Evolutionary conservation across 2,888 invertebrate species (phyloP), one percentile per base, ranked within the genome.

Genomic region (Idaea dimidiata): DNA sequence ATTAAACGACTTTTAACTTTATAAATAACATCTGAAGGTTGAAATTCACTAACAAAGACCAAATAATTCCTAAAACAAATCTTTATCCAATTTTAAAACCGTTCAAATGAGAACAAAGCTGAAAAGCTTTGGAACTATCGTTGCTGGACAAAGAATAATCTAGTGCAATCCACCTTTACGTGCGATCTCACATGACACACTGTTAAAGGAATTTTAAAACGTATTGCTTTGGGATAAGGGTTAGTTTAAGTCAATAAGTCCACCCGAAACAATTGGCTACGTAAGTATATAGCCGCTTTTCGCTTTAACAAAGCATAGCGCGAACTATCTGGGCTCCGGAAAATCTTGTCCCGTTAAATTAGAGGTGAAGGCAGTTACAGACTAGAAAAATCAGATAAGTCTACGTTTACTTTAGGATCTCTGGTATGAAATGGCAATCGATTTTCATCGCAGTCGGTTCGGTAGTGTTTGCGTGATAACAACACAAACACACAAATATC

Each of bases 341-440:
- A 78, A 74, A 68, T 71, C 76, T 79, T 79, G 80, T 78, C 78
- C 77, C 69, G 81, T 82, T 82, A 85, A 82, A 85, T 85, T 87
- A 83, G 83, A 82, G 75, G 78, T 61, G 66, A 65, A 43, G 0
- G 43, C 14, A 43, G 43, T 10, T 14, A 8, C 43, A 43, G 43
- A 43, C 14, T 43, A 43, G 3, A 24, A 3, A 24, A 24, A 5
- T 24, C 24, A 3, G 24, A 24, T 3, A 24, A 24, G 24, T 5
- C 24, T 1, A 3, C 24, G 5, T 3, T 24, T 24, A 24, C 24
- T 24, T 24, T 24, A 24, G 24, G 24, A 24, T n/a, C n/a, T n/a
- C n/a, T n/a, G n/a, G n/a, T n/a, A n/a, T n/a, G n/a, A n/a, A n/a
- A n/a, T n/a, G n/a, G n/a, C n/a, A n/a, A n/a, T n/a, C n/a, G n/a